A percentile compares a stretch with the other conserved stretches of the same genome.
Conservation (phyloP, 37 sponge, comb jelly and placozoan genomes). For the Axinella damicornis region DNA sequence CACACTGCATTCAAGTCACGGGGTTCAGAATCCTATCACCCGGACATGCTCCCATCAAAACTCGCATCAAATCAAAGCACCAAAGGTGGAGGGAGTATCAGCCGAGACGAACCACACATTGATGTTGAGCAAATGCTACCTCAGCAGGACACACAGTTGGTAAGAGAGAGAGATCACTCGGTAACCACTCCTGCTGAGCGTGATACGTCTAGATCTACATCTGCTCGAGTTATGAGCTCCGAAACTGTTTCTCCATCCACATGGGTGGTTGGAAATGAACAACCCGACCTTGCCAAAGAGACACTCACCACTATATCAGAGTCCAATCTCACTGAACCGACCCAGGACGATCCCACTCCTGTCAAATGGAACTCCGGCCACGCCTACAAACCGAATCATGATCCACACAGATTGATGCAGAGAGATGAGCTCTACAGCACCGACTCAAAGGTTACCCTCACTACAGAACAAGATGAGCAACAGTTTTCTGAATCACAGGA, state of each 20-base stretch:
- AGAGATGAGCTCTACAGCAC: no score
- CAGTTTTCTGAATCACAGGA: neutral
- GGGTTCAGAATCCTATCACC: neutral
- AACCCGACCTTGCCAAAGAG: constrained; percentile 7
- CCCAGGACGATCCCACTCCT: constrained; percentile 25
- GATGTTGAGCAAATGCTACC: neutral
- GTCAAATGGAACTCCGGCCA: neutral
- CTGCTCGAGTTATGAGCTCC: constrained; percentile 21
- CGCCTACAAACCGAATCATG: neutral
- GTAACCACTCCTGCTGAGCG: constrained; percentile 2
- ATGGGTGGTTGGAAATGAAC: neutral
- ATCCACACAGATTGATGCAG: no score
- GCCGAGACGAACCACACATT: neutral
- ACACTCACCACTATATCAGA: constrained; percentile 4
- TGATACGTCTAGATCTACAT: neutral
- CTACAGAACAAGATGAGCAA: no score
- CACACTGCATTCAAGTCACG: neutral
- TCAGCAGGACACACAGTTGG: no score
- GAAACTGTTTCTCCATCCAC: constrained; percentile 17
- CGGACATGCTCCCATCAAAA: neutral
- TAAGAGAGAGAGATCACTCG: no score
- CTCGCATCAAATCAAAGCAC: neutral
- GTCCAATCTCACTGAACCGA: constrained; percentile 17
- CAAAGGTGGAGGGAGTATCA: neutral
- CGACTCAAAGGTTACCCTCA: no score